These are phyloP conservation scores for Polydrusus pterygomalis DNA, from an alignment of 2,888 invertebrate genomes.

Conservation along the genomic window DNA sequence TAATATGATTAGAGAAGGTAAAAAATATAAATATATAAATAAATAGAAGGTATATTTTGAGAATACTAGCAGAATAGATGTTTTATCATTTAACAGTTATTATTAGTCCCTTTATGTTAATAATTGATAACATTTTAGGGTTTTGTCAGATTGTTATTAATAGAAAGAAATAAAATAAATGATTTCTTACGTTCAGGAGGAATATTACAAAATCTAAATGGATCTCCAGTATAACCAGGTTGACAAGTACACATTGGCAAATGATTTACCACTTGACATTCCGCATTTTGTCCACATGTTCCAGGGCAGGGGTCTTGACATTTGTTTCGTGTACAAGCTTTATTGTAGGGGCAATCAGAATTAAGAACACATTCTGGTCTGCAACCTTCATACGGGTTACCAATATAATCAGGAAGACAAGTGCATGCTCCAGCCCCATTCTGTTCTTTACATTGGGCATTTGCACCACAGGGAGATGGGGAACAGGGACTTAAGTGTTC, in stretches of 20 bases:
- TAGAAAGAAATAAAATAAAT: neutral
- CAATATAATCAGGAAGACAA: constrained; percentile 82
- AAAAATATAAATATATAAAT: too few relatives aligned
- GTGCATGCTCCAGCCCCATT: constrained; percentile 81
- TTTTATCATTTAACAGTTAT: too few relatives aligned
- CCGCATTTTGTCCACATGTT: constrained; percentile 83
- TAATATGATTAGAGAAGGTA: too few relatives aligned
- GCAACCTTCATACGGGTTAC: constrained; percentile 86
- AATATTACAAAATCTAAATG: constrained; percentile 63
- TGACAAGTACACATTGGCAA: constrained; percentile 81
- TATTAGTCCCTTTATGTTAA: neutral
- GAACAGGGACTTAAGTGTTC: constrained; percentile 77
- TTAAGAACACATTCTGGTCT: constrained; percentile 84
- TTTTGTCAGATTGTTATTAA: neutral
- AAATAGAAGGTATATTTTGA: too few relatives aligned
- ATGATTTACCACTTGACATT: constrained; percentile 85
- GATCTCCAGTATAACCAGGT: constrained; percentile 80
- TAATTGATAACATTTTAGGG: too few relatives aligned
- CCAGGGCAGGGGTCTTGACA: constrained; percentile 88
- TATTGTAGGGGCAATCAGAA: constrained; percentile 82
- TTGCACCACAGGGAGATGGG: constrained; percentile 86
- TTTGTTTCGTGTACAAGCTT: constrained; percentile 82
- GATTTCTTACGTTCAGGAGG: constrained; percentile 63
- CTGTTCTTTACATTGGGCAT: constrained; percentile 82
- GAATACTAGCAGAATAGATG: too few relatives aligned